Conservation (phyloP, 2,797 vertebrate species). For the Acanthis flammea region DNA sequence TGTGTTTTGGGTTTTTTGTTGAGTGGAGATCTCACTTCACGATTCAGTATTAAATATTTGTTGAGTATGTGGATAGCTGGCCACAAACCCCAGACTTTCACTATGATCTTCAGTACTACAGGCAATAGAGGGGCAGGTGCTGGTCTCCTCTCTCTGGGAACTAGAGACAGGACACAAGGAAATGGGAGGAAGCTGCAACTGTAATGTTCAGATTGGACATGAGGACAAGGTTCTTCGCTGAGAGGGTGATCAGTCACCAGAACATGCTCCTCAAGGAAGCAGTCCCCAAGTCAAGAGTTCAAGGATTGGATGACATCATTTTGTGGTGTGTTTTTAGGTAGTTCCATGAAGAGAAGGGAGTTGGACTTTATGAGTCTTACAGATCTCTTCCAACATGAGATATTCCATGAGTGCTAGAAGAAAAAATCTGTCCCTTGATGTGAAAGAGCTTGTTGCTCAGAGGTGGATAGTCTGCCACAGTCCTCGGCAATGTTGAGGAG, state of each 20-base stretch:
- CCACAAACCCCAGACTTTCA: background rate
- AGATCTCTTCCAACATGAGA: background rate
- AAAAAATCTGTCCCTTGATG: background rate
- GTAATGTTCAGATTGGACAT: background rate
- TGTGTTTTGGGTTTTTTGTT: background rate
- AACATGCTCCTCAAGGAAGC: background rate
- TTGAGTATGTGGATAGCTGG: background rate
- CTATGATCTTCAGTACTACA: background rate
- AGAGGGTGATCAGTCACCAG: fast-evolving
- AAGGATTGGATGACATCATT: background rate
- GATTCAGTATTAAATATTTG: background rate
- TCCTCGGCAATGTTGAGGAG: background rate
- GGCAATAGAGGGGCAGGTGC: background rate
- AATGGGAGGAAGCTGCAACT: background rate
- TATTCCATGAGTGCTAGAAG: background rate
- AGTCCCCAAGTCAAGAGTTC: background rate
- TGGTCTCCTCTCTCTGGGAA: background rate
- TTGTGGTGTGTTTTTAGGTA: background rate
- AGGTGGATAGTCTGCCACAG: background rate
- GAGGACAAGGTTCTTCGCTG: background rate
- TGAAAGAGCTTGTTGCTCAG: background rate
- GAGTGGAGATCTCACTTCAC: background rate
- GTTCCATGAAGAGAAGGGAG: fast-evolving
- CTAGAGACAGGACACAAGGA: fast-evolving
- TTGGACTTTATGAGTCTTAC: background rate